Evolutionary conservation across 1,140 invertebrate species (phyloP).

Genomic region (Diprion similis): DNA sequence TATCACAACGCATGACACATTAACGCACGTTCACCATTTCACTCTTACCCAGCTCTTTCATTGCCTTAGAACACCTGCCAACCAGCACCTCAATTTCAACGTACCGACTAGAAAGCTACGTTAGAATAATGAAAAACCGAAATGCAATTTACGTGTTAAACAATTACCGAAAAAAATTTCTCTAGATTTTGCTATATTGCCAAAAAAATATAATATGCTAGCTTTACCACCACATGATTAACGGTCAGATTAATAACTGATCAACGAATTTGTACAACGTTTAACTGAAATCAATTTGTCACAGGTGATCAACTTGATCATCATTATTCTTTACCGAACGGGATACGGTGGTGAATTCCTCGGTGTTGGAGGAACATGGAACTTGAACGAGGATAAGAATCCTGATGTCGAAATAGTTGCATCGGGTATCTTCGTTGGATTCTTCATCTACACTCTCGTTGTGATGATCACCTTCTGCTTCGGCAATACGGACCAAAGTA

Average conservation of each 20-base stretch:
- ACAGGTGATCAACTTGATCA: constrained; percentile 81
- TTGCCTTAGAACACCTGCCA: too few relatives aligned
- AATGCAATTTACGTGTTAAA: too few relatives aligned
- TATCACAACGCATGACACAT: constrained; percentile 28
- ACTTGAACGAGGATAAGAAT: constrained; percentile 86
- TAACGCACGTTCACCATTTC: neutral
- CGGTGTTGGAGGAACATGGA: constrained; percentile 86
- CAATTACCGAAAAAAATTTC: too few relatives aligned
- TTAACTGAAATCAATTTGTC: constrained; percentile 36
- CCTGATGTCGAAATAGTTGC: constrained; percentile 85
- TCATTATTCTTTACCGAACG: constrained; percentile 80
- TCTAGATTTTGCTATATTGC: too few relatives aligned
- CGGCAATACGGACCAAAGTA: constrained; percentile 77
- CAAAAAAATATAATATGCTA: too few relatives aligned
- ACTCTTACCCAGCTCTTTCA: too few relatives aligned
- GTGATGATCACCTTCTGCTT: constrained; percentile 76
- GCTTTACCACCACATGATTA: too few relatives aligned
- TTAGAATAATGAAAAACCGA: too few relatives aligned
- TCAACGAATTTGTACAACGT: too few relatives aligned
- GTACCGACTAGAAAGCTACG: too few relatives aligned
- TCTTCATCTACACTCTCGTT: constrained; percentile 79
- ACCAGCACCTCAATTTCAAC: too few relatives aligned
- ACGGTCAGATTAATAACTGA: too few relatives aligned
- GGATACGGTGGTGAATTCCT: constrained; percentile 83
- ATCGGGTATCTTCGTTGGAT: constrained; percentile 84